Base-by-base conservation (phyloP, 2,113 vertebrate genomes). In the Lucifuga dentata region DNA sequence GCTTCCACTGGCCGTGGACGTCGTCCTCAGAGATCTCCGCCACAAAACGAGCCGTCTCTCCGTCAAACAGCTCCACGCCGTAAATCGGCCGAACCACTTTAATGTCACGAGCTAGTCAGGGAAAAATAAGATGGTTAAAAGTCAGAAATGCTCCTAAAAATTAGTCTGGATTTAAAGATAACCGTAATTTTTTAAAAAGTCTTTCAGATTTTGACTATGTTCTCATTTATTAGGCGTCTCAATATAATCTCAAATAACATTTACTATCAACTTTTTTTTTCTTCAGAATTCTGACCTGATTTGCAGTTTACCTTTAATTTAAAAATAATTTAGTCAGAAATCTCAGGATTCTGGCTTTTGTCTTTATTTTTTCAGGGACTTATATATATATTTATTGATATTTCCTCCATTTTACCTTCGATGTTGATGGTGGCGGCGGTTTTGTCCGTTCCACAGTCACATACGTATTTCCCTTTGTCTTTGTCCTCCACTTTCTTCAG, bases 11-110 rank as follows among this genome's bases (percentile, higher is more conserved):
- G 57, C 95, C 94, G 8, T 92, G 95, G 32, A 98, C 92, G 71
- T 99, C 98, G 24, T 95, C 94, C 72, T 97, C 97, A 24, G 96
- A 98, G 89, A 99, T 95, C 88, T 99, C 96, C 57, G 95, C 93
- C 86, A 98, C 97, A 82, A 99, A 99, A 19, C 94, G 95, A 74
- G 97, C 98, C 5, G 96, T 99, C 93, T 99, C 98, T 32, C 96
- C 97, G 20, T 96, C 95, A 78, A 97, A 98, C 64, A 99, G 86
- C 89, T 99, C 98, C 20, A 96, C 95, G n/a, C 96, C 96, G 24
- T 97, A 95, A 20, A 99, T 88, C 0, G 98, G 96, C 13, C 94
- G 94, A 5, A 97, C 92, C 19, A 99, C 92, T 87, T 97, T 98
- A 74, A 99, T 94, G 53, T 97, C 90, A 20, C 96, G 96, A 83